Conservation (phyloP, 2,113 vertebrate genomes). For the Scopus umbretta region DNA sequence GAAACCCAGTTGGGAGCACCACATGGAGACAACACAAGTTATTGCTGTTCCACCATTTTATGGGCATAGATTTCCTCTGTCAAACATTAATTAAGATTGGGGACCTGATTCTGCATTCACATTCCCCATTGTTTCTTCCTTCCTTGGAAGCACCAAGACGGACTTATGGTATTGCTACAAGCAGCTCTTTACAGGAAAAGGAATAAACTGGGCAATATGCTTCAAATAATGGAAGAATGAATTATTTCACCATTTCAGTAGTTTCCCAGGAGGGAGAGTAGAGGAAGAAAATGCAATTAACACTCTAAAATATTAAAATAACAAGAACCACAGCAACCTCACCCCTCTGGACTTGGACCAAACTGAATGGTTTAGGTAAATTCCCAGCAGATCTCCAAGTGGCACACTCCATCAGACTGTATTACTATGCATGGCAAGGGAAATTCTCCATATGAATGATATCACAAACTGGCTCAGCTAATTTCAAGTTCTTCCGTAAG, state of each 20-base stretch:
- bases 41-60: background rate
- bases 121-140: background rate
- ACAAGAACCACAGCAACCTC: conserved; percentile 35
- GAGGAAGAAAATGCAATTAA: conserved; percentile 41
- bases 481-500: background rate
- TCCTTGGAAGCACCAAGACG: background rate
- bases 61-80: background rate
- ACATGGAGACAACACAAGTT: background rate
- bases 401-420: background rate
- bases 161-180: background rate
- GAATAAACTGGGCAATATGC: conserved; percentile 15
- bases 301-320: conserved; percentile 28
- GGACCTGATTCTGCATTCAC: background rate
- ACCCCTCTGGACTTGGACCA: conserved; percentile 3
- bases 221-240: conserved; percentile 40
- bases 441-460: background rate
- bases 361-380: conserved; percentile 2
- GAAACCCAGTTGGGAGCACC: background rate
- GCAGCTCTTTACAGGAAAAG: conserved; percentile 22
- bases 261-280: background rate
- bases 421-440: background rate
- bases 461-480: background rate
- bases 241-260: conserved; percentile 34
- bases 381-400: background rate
- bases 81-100: background rate